phyloP scores from a whole-genome alignment of 2,797 vertebrate genomes.

The Caiman crocodilus region DNA sequence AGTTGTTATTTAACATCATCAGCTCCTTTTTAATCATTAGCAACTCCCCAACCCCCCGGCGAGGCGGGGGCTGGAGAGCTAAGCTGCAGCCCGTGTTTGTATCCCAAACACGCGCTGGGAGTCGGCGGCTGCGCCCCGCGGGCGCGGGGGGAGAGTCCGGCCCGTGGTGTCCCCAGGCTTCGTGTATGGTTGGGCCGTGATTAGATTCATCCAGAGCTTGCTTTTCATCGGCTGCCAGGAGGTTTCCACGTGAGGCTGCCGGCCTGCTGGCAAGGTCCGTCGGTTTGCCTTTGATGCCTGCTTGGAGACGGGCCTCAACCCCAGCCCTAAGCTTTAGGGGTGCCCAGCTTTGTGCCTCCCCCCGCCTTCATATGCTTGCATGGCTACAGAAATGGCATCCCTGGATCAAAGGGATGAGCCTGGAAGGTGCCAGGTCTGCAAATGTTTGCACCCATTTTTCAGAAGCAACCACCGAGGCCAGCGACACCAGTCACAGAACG shows the following conservation, averaged over 20 bases:
- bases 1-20: background rate
- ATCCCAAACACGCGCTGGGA: background rate
- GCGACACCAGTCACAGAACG: background rate
- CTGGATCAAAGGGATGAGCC: background rate
- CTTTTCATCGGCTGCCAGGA: background rate
- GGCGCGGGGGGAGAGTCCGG: background rate
- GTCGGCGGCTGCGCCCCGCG: too few relatives aligned
- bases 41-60: background rate
- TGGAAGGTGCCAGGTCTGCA: background rate
- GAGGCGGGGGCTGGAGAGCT: accelerated
- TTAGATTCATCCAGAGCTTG: background rate
- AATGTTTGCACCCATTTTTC: background rate
- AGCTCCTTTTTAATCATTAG: background rate
- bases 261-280: background rate
- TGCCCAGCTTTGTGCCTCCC: too few relatives aligned
- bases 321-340: too few relatives aligned
- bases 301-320: background rate
- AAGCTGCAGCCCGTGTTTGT: background rate
- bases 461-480: background rate
- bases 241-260: background rate
- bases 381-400: background rate
- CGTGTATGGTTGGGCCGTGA: background rate
- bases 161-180: accelerated
- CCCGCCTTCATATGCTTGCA: too few relatives aligned
- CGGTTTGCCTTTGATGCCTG: background rate